Percentiles rank a stretch among this genome's conserved stretches.
phyloP scores from a whole-genome alignment of 2,888 invertebrate species.

The Gasteruption jaculator region DNA sequence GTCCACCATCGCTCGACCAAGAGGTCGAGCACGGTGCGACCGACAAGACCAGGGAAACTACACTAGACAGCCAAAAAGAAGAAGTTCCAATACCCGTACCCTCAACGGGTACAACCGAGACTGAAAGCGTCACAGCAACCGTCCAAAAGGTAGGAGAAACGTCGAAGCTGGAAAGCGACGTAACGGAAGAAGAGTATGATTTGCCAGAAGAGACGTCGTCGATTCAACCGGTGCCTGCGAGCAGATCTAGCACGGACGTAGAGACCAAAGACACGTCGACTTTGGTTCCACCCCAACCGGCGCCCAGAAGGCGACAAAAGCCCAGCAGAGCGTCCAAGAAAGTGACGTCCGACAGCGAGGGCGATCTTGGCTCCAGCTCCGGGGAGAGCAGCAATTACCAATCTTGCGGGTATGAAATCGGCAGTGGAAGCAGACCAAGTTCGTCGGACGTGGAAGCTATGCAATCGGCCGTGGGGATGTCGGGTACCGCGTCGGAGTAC shows the following conservation, averaged over 20 bases:
- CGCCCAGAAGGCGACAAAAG: constrained; percentile 47
- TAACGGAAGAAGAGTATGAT: constrained; percentile 34
- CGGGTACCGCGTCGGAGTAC: constrained; percentile 77
- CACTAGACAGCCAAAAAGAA: neutral
- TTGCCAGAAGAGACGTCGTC: constrained; percentile 38
- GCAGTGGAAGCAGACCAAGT: constrained; percentile 69
- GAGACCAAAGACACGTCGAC: constrained; percentile 36
- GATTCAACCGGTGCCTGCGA: constrained; percentile 35
- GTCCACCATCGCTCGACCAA: constrained; percentile 47
- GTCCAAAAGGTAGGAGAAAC: constrained; percentile 25
- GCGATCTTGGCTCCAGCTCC: constrained; percentile 80
- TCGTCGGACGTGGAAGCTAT: constrained; percentile 86
- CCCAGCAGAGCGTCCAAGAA: constrained; percentile 51
- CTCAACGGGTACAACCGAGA: constrained; percentile 11
- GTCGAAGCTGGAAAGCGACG: constrained; percentile 26
- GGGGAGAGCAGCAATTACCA: constrained; percentile 82
- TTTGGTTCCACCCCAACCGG: constrained; percentile 39
- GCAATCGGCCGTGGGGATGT: constrained; percentile 49
- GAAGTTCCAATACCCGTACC: neutral
- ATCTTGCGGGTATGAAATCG: constrained; percentile 77
- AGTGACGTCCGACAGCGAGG: constrained; percentile 72
- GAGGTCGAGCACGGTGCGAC: constrained; percentile 45
- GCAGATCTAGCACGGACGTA: constrained; percentile 43
- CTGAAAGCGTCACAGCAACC: constrained; percentile 17
- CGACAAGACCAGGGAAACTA: constrained; percentile 35